Conservation (phyloP, 2,797 vertebrate species). For the Tolypeutes matacus region DNA sequence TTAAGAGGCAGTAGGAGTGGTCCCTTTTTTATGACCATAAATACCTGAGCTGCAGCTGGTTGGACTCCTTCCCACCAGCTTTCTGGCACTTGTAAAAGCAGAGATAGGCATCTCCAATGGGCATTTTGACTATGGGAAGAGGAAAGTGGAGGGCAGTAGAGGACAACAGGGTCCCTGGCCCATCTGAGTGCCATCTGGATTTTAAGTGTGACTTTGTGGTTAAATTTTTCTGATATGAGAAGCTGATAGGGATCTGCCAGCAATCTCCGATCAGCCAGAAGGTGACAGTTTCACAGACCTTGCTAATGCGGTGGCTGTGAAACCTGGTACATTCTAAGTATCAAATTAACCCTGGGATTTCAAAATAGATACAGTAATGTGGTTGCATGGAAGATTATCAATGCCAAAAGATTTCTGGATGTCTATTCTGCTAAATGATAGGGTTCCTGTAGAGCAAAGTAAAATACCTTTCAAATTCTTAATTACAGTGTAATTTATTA, state of each 20-base stretch:
- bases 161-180: background rate
- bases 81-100: background rate
- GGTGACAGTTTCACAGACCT: background rate
- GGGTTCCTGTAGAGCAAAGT: background rate
- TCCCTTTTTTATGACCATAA: constrained; percentile 47
- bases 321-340: background rate
- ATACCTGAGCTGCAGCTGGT: background rate
- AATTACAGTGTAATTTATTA: background rate
- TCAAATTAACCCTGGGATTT: background rate
- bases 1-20: constrained; percentile 35
- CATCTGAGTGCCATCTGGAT: background rate
- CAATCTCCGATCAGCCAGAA: background rate
- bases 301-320: background rate
- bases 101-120: constrained; percentile 36
- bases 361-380: background rate
- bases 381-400: background rate
- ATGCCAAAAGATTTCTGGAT: background rate
- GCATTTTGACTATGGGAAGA: accelerated
- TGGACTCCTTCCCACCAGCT: constrained; percentile 31
- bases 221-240: constrained; percentile 24
- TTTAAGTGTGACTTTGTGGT: background rate
- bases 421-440: background rate
- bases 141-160: background rate
- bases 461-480: background rate
- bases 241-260: background rate